These are phyloP conservation scores for Apostichopus californicus DNA, from an alignment of 35 echinoderm and acorn worm species.

Conservation along the genomic window DNA sequence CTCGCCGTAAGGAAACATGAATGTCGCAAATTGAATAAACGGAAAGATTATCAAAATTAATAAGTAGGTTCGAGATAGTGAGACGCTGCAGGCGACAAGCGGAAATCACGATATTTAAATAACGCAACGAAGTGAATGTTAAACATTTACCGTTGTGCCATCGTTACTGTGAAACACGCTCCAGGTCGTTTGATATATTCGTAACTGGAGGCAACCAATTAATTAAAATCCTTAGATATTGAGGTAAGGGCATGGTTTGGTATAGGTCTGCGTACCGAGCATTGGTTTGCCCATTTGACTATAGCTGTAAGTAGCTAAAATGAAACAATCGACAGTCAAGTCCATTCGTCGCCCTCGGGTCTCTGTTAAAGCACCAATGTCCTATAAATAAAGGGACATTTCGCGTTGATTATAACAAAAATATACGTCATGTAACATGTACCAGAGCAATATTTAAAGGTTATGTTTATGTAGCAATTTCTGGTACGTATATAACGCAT, in stretches of 20 bases:
- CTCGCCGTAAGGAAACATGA: background rate
- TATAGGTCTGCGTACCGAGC: too few species aligned
- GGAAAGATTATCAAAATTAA: slow-evolving; percentile 10
- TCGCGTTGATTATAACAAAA: background rate
- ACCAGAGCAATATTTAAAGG: background rate
- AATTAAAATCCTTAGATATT: background rate
- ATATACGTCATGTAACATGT: background rate
- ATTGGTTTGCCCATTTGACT: too few species aligned
- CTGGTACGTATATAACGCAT: too few species aligned
- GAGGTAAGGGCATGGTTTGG: background rate
- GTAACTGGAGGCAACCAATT: background rate
- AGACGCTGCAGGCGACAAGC: background rate
- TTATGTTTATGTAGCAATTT: background rate
- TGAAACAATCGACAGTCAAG: too few species aligned
- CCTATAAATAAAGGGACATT: background rate
- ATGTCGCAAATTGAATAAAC: background rate
- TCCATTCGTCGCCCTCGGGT: too few species aligned
- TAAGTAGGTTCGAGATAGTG: background rate
- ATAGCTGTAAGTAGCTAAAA: too few species aligned
- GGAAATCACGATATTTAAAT: slow-evolving; percentile 11
- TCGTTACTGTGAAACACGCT: background rate
- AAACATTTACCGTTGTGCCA: background rate
- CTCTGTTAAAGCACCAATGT: too few species aligned
- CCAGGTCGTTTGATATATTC: background rate
- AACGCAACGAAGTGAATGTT: background rate